A percentile compares a stretch with the other conserved stretches of the same genome.
phyloP scores from a whole-genome alignment of 2,888 invertebrate genomes.

The Psococerastis gibbosa region DNA sequence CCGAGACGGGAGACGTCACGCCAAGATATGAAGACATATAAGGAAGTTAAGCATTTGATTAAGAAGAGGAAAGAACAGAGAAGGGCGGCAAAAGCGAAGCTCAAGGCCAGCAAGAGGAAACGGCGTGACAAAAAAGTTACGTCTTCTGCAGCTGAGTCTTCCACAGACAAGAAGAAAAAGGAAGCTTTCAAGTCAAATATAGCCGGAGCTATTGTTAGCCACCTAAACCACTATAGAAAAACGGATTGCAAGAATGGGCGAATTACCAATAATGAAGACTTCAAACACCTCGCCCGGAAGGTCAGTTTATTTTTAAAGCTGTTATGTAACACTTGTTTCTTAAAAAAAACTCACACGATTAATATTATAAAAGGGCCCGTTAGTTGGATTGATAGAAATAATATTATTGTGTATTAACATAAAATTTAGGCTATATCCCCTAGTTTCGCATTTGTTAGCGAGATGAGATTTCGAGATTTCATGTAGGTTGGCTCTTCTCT shows the following conservation, averaged over 20 bases:
- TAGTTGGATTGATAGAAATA: too few relatives aligned
- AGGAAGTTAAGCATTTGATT: conserved; percentile 19
- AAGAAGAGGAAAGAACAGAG: conserved; percentile 17
- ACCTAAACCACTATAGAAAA: conserved; percentile 74
- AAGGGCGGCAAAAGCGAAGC: conserved; percentile 13
- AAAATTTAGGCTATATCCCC: too few relatives aligned
- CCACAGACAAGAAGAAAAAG: conserved; percentile 51
- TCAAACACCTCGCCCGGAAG: conserved; percentile 87
- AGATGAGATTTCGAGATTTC: too few relatives aligned
- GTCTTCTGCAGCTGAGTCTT: conserved; percentile 29
- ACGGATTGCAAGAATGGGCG: conserved; percentile 65
- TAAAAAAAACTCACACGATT: too few relatives aligned
- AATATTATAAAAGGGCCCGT: too few relatives aligned
- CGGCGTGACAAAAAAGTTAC: conserved; percentile 22
- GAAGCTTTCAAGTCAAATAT: conserved; percentile 59
- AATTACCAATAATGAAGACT: conserved; percentile 78
- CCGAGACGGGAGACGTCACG: conserved; percentile 21
- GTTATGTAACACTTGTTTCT: too few relatives aligned
- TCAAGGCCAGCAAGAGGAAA: conserved; percentile 15
- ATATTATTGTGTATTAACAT: too few relatives aligned
- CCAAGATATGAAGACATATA: conserved; percentile 17
- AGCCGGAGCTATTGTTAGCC: conserved; percentile 59
- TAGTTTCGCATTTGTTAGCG: too few relatives aligned
- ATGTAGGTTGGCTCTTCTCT: too few relatives aligned
- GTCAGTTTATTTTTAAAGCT: conserved; percentile 28